Evolutionary conservation across 1,140 invertebrate genomes (phyloP).

Genomic region (Monochamus saltuarius): DNA sequence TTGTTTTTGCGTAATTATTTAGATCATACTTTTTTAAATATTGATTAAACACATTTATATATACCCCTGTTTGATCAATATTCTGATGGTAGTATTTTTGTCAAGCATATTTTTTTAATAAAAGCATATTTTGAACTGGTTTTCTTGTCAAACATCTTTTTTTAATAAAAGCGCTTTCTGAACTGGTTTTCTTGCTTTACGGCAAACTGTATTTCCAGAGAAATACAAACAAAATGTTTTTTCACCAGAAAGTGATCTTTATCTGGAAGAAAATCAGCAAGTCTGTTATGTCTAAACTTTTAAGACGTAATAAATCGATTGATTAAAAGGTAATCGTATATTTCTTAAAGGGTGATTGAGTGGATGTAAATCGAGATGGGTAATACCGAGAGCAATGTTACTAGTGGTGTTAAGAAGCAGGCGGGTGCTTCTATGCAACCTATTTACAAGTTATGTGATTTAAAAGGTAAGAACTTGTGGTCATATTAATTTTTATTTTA

Average conservation of each 20-base stretch:
- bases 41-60: slow-evolving; percentile 11
- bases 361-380: slow-evolving; percentile 63
- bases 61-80: slow-evolving; percentile 22
- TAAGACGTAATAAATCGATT: slow-evolving; percentile 6
- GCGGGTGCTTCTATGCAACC: slow-evolving; percentile 77
- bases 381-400: slow-evolving; percentile 90
- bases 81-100: not conserved
- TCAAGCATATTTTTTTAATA: too few relatives aligned
- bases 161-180: too few relatives aligned
- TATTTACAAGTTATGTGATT: slow-evolving; percentile 81
- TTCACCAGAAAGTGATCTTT: slow-evolving; percentile 21
- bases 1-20: not conserved
- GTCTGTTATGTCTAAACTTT: slow-evolving; percentile 1
- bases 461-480: slow-evolving; percentile 73
- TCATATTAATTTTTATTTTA: not conserved
- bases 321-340: too few relatives aligned
- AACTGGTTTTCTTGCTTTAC: too few relatives aligned
- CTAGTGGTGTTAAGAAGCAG: slow-evolving; percentile 89
- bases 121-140: too few relatives aligned
- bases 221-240: slow-evolving; percentile 13
- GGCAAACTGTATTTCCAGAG: too few relatives aligned
- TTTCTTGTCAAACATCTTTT: too few relatives aligned
- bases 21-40: not conserved
- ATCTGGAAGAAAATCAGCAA: slow-evolving; percentile 18
- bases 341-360: too few relatives aligned